Conservation (phyloP, 2,888 invertebrate genomes). For the Eristalis arbustorum region DNA sequence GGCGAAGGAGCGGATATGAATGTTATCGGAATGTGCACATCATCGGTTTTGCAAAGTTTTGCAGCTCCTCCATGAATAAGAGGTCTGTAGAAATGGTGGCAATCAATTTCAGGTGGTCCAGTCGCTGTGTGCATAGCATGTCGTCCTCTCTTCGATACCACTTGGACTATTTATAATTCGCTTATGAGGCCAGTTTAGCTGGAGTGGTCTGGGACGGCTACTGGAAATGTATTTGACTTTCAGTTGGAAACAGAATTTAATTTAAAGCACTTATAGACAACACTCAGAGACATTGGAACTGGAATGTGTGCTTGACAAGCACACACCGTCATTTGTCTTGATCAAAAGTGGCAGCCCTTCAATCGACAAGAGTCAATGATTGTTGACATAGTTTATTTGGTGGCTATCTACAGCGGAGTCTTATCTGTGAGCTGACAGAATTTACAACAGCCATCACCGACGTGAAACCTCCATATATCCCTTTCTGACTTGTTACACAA, state of each 20-base stretch:
- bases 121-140: neutral
- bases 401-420: neutral
- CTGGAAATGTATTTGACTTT: no score
- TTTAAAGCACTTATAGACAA: no score
- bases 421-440: neutral
- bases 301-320: neutral
- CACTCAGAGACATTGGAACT: no score
- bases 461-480: no score
- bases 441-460: neutral
- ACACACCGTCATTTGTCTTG: neutral
- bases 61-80: constrained; percentile 4
- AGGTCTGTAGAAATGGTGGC: constrained; percentile 32
- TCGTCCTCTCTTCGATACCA: constrained; percentile 1
- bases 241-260: no score
- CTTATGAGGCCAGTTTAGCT: neutral
- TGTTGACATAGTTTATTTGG: neutral
- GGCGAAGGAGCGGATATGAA: constrained; percentile 1
- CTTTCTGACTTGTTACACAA: neutral
- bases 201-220: no score
- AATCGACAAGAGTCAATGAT: neutral
- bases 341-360: neutral
- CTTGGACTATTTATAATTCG: constrained; percentile 16
- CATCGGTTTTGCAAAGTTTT: constrained; percentile 25
- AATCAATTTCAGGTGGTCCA: constrained; percentile 54
- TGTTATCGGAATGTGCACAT: constrained; percentile 32